Evolutionary conservation across 2,113 vertebrate species (phyloP), one percentile per base, ranked within the genome.

Genomic region (Strigops habroptila): DNA sequence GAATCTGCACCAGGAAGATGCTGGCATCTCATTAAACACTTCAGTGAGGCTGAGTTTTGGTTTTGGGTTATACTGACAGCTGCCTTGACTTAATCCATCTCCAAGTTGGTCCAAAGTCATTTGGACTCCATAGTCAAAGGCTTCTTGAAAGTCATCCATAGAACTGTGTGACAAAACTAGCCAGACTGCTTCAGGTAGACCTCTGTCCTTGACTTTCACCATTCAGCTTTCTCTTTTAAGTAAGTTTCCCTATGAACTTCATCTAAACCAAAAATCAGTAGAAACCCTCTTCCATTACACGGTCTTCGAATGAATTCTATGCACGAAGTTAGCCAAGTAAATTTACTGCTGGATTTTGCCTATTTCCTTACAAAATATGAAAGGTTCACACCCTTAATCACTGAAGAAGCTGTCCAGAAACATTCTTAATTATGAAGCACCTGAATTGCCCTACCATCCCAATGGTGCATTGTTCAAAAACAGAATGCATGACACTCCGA

Each of bases 401-500:
- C 46, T 86, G 52, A 80, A 43, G 51, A 53, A 88, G 63, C 37
- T 41, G 19, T 51, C 49, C 39, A 73, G 30, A 77, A 77, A 62
- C 1, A 4, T 51, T 71, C 24, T 70, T 69, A 43, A 52, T 82
- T 75, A 49, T 31, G 65, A 39, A 70, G 31, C 21, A 71, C 12
- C 30, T 67, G 22, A 78, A 51, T 35, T 64, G 23, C 11, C 49
- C 33, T 83, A 8, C 10, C 44, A 28, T 41, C 28, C 28, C 46
- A n/a, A 25, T 4, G 9, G 9, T 22, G 24, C 70, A 57, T 88
- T 90, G 15, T 64, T 77, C 27, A 33, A 59, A 81, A 73, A 52
- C 3, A 23, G 52, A 70, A 53, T 17, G 18, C 25, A 17, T 5
- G 1, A 59, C 1, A 7, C 7, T 33, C 24, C 0, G 0, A 46